A percentile compares a stretch with the other conserved stretches of the same genome.
Conservation (phyloP, 2,797 vertebrate species). For the Notoglanidium macrostoma region DNA sequence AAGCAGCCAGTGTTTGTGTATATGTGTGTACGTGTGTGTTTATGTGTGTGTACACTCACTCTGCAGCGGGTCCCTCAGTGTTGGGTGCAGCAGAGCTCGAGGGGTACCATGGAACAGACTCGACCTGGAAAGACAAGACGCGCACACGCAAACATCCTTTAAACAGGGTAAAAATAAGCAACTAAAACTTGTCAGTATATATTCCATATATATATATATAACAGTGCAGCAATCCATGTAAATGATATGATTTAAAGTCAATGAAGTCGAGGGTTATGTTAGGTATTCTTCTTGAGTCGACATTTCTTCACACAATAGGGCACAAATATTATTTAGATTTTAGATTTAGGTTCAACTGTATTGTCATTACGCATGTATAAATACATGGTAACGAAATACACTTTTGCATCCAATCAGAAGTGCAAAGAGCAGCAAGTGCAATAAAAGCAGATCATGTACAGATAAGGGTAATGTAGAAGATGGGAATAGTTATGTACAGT, state of each 20-base stretch:
- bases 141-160: neutral
- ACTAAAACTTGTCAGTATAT: neutral
- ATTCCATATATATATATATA: neutral
- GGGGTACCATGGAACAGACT: constrained; percentile 47
- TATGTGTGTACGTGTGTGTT: constrained; percentile 8
- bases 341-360: too few species aligned
- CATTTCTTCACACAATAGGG: neutral
- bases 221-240: neutral
- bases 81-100: constrained; percentile 52
- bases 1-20: neutral
- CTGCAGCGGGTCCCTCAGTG: constrained; percentile 46
- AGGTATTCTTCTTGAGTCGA: neutral
- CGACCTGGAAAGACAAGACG: constrained; percentile 30
- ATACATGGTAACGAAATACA: too few species aligned
- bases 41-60: constrained; percentile 34
- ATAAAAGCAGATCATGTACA: too few species aligned
- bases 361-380: too few species aligned
- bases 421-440: too few species aligned
- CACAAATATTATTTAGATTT: too few species aligned
- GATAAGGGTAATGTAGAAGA: too few species aligned
- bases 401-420: too few species aligned
- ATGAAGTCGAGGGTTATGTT: neutral
- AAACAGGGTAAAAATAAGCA: neutral
- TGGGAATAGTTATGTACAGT: too few species aligned
- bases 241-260: neutral